Evolutionary conservation across 1,140 invertebrate genomes (phyloP).

Genomic region (Eubasilissa regina): DNA sequence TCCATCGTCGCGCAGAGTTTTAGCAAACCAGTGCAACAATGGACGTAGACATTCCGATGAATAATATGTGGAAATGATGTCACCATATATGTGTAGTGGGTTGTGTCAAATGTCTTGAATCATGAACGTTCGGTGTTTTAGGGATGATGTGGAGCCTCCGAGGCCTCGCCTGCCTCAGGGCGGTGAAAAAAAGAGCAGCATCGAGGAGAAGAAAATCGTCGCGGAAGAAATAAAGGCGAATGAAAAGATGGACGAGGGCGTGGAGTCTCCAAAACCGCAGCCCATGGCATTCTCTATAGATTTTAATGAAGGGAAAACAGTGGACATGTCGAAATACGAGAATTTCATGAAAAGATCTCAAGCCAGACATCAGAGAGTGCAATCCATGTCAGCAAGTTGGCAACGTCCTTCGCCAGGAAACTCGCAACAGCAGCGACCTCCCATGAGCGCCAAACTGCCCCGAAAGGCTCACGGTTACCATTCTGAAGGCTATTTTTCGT

Average conservation of each 20-base stretch:
- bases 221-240: background rate
- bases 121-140: conserved; percentile 67
- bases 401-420: conserved; percentile 61
- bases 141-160: conserved; percentile 66
- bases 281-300: conserved; percentile 80
- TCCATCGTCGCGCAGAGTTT: background rate
- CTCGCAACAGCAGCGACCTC: conserved; percentile 68
- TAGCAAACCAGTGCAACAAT: conserved; percentile 23
- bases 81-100: conserved; percentile 63
- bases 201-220: conserved; percentile 8
- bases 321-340: conserved; percentile 76
- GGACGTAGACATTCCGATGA: conserved; percentile 43
- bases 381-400: conserved; percentile 75
- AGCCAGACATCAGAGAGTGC: conserved; percentile 79
- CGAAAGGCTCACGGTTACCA: conserved; percentile 77
- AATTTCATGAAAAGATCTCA: conserved; percentile 81
- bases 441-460: conserved; percentile 74
- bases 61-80: conserved; percentile 70
- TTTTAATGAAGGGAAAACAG: conserved; percentile 76
- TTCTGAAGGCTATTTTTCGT: conserved; percentile 81
- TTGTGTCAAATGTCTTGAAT: conserved; percentile 61
- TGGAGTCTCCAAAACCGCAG: conserved; percentile 65
- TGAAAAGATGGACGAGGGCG: conserved; percentile 32
- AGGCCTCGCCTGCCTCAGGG: conserved; percentile 60
- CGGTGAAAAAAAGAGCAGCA: conserved; percentile 2